Evolutionary conservation across 2,888 invertebrate genomes (phyloP), one percentile per base, ranked within the genome.

Genomic region (Zygothrica quintamaculata): DNA sequence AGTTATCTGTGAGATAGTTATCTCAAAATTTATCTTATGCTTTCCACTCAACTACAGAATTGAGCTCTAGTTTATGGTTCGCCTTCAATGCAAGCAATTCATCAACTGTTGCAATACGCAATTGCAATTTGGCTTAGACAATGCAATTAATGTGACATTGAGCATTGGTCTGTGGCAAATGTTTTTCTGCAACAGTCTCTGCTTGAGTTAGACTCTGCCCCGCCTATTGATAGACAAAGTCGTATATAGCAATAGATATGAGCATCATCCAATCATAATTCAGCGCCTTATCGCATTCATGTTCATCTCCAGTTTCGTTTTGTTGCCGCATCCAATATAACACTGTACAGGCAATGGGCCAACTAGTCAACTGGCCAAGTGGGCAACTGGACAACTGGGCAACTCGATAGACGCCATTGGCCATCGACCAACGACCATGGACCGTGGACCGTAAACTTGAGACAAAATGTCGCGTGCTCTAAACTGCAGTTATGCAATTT

Each of bases 401-500:
- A 22, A 15, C 36, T 36, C 46, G 61, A n/a, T n/a, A n/a, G n/a
- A n/a, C n/a, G n/a, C n/a, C n/a, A n/a, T n/a, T n/a, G n/a, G n/a
- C n/a, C n/a, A n/a, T n/a, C n/a, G n/a, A n/a, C n/a, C 29, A 50
- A 18, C 37, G 61, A n/a, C n/a, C n/a, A n/a, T n/a, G n/a, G n/a
- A n/a, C 61, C 79, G 66, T 46, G 61, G 79, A 81, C 84, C 81
- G 82, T 82, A 82, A 82, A 85, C 77, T 85, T 86, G 77, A 75
- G 65, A 86, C 75, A 81, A 86, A 84, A 82, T 86, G 81, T 82
- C 81, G 81, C 81, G 81, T 82, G 81, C 81, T 80, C 81, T 86
- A 80, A 86, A 82, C 80, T 84, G 86, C 81, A 82, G 81, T 82
- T 82, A 82, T 86, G 84, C 71, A 85, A 82, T 84, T 82, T 82